Base-by-base conservation (phyloP, 2,888 invertebrate genomes). In the Lasioglossum villosulum region DNA sequence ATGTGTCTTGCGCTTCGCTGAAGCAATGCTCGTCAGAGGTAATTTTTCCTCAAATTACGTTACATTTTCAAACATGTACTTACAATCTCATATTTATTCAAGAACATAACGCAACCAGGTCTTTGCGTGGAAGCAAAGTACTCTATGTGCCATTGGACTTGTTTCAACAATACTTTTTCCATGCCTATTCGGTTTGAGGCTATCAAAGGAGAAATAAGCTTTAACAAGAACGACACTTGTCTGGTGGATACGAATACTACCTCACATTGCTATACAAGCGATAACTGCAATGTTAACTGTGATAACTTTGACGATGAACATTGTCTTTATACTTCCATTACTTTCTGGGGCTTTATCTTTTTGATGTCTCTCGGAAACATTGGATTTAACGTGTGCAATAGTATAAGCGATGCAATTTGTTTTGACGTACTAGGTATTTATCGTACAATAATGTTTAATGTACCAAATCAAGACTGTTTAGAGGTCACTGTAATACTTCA, bases 361-460 rank as follows among this genome's bases (percentile, higher is more conserved):
- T 94, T 98, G 37, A 96, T 97, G 96, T 97, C 97, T 70, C 88
- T 97, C 1, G 98, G 98, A 45, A 97, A 97, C 3, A 97, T 98
- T 82, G 97, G 97, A 4, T 98, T 97, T 93, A 98, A 98, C 94
- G 98, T 99, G 0, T 97, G 97, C 52, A 98, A 98, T 92, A 98
- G 97, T 73, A 97, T 99, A 63, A 97, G 98, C 63, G 99, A 99
- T 95, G 98, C 98, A 0, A 97, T 99, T 48, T 98, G 98, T 94
- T 98, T 98, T 93, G 98, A 98, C 95, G 96, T 98, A 39, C 96
- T 99, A 63, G 98, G 98, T 97, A 94, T 95, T 59, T 70, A 39
- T 68, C 12, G 19, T n/a, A 52, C 56, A 66, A 52, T 30, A 48
- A 45, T 27, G 14, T 70, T 27, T n/a, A 34, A 76, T 59, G 71